Base-by-base conservation (phyloP, 2,888 invertebrate species). In the Colletes collaris region DNA sequence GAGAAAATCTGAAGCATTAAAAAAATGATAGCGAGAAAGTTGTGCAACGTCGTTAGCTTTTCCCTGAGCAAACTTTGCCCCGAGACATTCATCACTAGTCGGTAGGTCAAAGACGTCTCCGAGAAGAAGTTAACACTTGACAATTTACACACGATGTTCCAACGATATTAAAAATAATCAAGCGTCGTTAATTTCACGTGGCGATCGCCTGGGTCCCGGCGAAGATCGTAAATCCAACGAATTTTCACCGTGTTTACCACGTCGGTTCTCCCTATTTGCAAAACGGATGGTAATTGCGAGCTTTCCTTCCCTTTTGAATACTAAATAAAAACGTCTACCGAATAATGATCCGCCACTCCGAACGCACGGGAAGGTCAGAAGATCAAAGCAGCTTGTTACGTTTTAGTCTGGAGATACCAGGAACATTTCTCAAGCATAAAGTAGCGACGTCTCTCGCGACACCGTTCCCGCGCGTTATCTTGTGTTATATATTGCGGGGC, bases 301-400 rank as follows among this genome's bases (percentile, higher is more conserved):
- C 55, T 67, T 67, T 71, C 64, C 40, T 52, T 35, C 67, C 68
- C 56, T 55, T 67, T 52, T 64, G 70, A 73, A 63, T 70, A 66
- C 55, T 66, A 76, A 80, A 81, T 80, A 81, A 81, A 81, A 81
- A 76, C 65, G 72, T 80, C 81, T 80, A 73, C 76, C 81, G 69
- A 81, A 81, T 81, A 81, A 80, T 80, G 81, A 81, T 81, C 80
- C 68, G 81, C 58, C 62, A 59, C 76, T 76, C 58, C 40, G 67
- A 64, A 81, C 58, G 64, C 44, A 65, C 44, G 66, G 27, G 68
- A 64, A 81, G 82, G 81, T 82, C 82, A 77, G 65, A 68, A 82
- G 82, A 82, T 82, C 82, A 82, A 82, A 82, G 82, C 74, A 77
- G 81, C 81, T 77, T 78, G 75, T 81, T 83, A 80, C 74, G 79